A percentile compares a stretch with the other conserved stretches of the same genome.
Evolutionary conservation across 92 coral and sea anemone species (phyloP).

Genomic region (Diadumene lineata): DNA sequence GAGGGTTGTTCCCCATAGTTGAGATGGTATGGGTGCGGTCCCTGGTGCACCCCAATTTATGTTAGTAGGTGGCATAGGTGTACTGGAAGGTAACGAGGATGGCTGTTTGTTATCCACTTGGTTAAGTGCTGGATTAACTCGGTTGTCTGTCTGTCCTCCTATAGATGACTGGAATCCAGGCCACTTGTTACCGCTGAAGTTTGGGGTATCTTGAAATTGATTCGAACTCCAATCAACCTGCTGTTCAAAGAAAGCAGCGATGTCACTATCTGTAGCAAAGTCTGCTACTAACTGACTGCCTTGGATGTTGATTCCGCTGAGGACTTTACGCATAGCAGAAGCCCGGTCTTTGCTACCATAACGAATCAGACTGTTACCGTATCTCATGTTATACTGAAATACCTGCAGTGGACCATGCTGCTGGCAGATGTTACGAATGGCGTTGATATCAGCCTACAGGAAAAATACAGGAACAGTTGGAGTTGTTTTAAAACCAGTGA

Average conservation of each 20-base stretch:
- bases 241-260: conserved; percentile 97
- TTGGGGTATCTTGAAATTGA: conserved; percentile 57
- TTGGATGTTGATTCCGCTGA: conserved; percentile 69
- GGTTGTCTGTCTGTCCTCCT: conserved; percentile 23
- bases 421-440: conserved; percentile 84
- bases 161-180: conserved; percentile 47
- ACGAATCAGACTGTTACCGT: conserved; percentile 97
- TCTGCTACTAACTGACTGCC: conserved; percentile 81
- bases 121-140: conserved; percentile 18
- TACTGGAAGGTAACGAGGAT: conserved; percentile 28
- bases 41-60: conserved; percentile 74
- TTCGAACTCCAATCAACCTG: conserved; percentile 90
- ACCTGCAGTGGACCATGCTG: conserved; percentile 92
- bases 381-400: conserved; percentile 87
- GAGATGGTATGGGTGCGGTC: conserved; percentile 62
- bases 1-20: conserved; percentile 84
- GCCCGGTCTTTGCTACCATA: conserved; percentile 97
- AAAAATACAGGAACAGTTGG: background rate
- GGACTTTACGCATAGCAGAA: conserved; percentile 69
- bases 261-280: conserved; percentile 95
- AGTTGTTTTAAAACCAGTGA: too few species aligned
- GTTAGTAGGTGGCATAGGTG: conserved; percentile 39
- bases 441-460: conserved; percentile 78
- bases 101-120: conserved; percentile 26
- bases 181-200: conserved; percentile 77